Evolutionary conservation across 2,113 vertebrate species (phyloP).

Genomic region (Catharus bicknelli): DNA sequence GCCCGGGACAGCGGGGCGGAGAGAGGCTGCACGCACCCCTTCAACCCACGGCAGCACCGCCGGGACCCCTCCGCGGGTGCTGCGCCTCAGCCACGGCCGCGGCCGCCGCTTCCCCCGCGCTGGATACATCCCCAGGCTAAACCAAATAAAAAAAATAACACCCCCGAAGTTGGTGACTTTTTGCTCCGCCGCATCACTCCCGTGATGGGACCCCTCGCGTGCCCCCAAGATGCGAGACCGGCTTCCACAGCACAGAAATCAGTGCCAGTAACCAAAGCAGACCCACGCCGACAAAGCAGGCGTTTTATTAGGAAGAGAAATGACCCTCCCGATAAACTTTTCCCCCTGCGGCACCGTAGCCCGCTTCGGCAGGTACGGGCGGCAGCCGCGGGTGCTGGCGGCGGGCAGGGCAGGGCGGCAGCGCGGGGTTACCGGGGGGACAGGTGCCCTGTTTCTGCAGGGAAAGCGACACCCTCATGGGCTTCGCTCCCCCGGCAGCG

Average conservation of each 20-base stretch:
- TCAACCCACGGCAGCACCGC: neutral
- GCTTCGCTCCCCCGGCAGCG: neutral
- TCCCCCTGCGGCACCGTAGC: neutral
- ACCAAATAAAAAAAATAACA: neutral
- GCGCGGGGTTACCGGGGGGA: slow-evolving; percentile 53
- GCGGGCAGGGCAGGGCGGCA: neutral
- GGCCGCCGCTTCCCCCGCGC: neutral
- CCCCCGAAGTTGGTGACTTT: neutral
- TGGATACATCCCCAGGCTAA: neutral
- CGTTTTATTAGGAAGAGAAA: neutral
- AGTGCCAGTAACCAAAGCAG: neutral
- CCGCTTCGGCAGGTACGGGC: neutral
- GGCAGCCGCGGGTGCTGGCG: slow-evolving; percentile 31
- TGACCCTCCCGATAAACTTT: neutral
- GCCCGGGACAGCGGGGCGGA: neutral
- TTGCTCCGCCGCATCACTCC: neutral
- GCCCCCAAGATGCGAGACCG: neutral
- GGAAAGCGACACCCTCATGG: slow-evolving; percentile 17
- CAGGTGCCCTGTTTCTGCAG: slow-evolving; percentile 46
- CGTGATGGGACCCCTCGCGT: neutral
- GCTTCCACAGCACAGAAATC: neutral
- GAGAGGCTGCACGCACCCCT: neutral
- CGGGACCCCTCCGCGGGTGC: neutral
- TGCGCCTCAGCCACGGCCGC: neutral
- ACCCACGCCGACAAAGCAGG: neutral